These are phyloP conservation scores for Gallinago media DNA, from an alignment of 2,113 vertebrate genomes.

Conservation along the genomic window DNA sequence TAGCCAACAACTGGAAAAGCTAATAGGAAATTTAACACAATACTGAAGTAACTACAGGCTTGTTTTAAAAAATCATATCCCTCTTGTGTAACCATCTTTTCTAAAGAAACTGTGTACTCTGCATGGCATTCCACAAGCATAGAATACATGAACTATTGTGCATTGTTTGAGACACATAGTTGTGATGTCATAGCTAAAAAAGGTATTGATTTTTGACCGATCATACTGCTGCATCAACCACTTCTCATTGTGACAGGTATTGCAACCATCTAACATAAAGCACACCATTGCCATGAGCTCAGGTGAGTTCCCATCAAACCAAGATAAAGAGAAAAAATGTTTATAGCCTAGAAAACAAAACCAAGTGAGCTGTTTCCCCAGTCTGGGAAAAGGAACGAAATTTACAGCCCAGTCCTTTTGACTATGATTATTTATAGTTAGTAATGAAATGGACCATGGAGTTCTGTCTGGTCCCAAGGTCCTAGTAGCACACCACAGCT, in stretches of 20 bases:
- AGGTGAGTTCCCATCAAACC: neutral
- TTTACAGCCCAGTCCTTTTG: neutral
- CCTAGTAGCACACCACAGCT: neutral
- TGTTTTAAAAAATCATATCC: neutral
- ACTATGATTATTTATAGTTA: neutral
- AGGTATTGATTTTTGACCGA: neutral
- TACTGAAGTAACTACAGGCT: neutral
- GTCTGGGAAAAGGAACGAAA: neutral
- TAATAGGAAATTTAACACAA: neutral
- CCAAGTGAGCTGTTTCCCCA: neutral
- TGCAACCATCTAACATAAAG: neutral
- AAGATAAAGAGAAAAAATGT: neutral
- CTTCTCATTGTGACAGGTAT: neutral
- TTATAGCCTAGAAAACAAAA: neutral
- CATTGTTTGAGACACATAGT: neutral
- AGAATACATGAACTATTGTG: neutral
- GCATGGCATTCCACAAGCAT: neutral
- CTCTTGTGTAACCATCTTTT: neutral
- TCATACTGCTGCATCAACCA: fast-evolving
- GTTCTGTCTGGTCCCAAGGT: neutral
- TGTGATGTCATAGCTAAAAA: neutral
- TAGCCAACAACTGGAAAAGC: neutral
- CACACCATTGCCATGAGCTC: neutral
- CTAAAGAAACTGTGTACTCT: neutral
- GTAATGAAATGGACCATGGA: neutral